Evolutionary conservation across 2,113 vertebrate species (phyloP).

Genomic region (Tupaia chinensis): DNA sequence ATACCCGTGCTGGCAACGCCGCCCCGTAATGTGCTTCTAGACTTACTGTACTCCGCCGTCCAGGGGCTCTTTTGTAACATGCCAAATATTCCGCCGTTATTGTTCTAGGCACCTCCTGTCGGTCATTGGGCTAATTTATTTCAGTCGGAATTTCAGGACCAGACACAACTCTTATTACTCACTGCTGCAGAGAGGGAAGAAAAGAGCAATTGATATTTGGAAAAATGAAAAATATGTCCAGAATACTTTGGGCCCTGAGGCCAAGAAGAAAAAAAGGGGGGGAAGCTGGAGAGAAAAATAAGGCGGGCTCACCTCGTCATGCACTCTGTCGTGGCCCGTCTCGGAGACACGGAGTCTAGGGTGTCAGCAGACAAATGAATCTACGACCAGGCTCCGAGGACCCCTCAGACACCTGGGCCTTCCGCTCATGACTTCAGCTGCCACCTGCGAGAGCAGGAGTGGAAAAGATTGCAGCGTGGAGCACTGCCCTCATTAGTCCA

Average conservation of each 20-base stretch:
- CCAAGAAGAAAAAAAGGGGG: constrained; percentile 71
- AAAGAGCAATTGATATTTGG: constrained; percentile 86
- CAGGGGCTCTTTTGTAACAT: constrained; percentile 79
- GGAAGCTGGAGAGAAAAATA: constrained; percentile 53
- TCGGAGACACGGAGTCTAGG: constrained; percentile 77
- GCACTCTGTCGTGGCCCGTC: constrained; percentile 75
- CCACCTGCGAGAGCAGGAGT: constrained; percentile 55
- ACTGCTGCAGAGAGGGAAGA: constrained; percentile 83
- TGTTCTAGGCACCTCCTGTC: constrained; percentile 86
- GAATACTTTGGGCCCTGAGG: constrained; percentile 79
- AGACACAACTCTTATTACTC: constrained; percentile 84
- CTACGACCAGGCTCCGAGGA: background rate
- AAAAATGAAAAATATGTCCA: constrained; percentile 88
- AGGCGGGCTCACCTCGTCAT: constrained; percentile 67
- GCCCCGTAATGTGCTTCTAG: background rate
- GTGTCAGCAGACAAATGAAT: constrained; percentile 78
- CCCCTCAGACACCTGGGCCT: constrained; percentile 59
- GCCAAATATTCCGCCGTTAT: constrained; percentile 80
- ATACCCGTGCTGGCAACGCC: constrained; percentile 54
- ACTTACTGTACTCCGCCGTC: constrained; percentile 78
- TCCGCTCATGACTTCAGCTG: constrained; percentile 70
- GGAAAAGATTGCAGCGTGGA: background rate
- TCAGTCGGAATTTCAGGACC: constrained; percentile 85
- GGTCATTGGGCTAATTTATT: constrained; percentile 77
- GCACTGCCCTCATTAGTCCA: background rate